Conservation (phyloP, 2,113 vertebrate genomes). For the Phocoena phocoena region DNA sequence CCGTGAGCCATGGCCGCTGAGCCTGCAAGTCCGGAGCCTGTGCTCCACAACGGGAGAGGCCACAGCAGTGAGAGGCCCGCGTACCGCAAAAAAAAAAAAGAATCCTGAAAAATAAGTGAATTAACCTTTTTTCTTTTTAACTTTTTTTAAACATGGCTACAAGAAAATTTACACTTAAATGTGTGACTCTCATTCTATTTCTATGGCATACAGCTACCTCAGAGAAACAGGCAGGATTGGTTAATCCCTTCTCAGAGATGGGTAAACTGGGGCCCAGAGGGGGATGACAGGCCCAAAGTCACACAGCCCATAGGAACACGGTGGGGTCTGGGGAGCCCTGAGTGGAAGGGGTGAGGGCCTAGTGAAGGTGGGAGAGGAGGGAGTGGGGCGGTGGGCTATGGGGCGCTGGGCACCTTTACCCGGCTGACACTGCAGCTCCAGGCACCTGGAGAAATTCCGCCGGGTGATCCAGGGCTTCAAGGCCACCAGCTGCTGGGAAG, state of each 20-base stretch:
- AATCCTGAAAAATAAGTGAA: not conserved
- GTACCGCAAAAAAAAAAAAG: not conserved
- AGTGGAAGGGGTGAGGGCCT: not conserved
- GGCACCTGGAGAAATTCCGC: conserved; percentile 64
- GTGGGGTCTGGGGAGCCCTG: not conserved
- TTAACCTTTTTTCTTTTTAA: not conserved
- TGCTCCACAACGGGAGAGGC: too few relatives aligned
- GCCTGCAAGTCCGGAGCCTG: too few relatives aligned
- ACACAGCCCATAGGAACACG: not conserved
- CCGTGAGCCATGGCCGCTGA: too few relatives aligned
- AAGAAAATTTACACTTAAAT: not conserved
- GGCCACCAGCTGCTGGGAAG: conserved; percentile 40
- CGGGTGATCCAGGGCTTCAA: conserved; percentile 62
- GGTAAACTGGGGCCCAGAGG: not conserved
- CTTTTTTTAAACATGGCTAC: not conserved
- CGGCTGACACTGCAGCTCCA: conserved; percentile 66
- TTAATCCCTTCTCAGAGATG: not conserved
- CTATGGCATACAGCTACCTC: not conserved
- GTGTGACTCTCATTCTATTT: rapidly evolving
- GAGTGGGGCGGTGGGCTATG: not conserved
- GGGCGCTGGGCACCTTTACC: conserved; percentile 43
- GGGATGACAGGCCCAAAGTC: not conserved
- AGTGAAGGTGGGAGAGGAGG: not conserved
- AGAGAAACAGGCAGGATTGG: not conserved
- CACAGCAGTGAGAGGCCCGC: too few relatives aligned